phyloP scores from a whole-genome alignment of 1,140 invertebrate species.

The Drosophila pandora region DNA sequence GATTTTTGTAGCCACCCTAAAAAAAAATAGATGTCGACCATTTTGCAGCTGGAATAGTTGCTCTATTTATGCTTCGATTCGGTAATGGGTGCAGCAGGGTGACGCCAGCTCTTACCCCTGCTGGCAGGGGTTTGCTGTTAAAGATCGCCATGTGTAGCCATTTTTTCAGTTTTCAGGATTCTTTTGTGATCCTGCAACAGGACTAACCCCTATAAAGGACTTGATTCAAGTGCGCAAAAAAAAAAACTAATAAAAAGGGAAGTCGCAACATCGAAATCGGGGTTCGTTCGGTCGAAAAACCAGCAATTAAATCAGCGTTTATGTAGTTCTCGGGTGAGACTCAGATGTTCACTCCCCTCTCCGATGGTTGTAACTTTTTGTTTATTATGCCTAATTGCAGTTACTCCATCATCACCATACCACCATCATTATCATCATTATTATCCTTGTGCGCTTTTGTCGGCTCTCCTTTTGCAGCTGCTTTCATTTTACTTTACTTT shows the following conservation, averaged over 20 bases:
- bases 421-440: constrained; percentile 19
- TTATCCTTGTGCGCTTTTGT: constrained; percentile 64
- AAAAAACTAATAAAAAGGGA: constrained; percentile 26
- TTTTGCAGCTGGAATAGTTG: constrained; percentile 62
- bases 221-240: constrained; percentile 73
- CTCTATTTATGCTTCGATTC: constrained; percentile 50
- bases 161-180: constrained; percentile 46
- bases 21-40: constrained; percentile 68
- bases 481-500: constrained; percentile 43
- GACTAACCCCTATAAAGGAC: constrained; percentile 62
- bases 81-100: constrained; percentile 33
- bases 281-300: constrained; percentile 76
- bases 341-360: constrained; percentile 9
- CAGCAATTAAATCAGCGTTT: constrained; percentile 78
- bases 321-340: constrained; percentile 20
- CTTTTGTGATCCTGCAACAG: constrained; percentile 46
- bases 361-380: constrained; percentile 68
- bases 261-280: constrained; percentile 37
- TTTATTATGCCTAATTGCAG: constrained; percentile 83
- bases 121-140: constrained; percentile 36
- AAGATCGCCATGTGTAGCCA: constrained; percentile 69
- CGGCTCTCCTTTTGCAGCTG: constrained; percentile 73
- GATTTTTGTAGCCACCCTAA: constrained; percentile 7
- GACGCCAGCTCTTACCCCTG: too few species aligned
- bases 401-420: constrained; percentile 60